Base-by-base conservation (phyloP, 2,797 vertebrate species). In the Aplochiton taeniatus region DNA sequence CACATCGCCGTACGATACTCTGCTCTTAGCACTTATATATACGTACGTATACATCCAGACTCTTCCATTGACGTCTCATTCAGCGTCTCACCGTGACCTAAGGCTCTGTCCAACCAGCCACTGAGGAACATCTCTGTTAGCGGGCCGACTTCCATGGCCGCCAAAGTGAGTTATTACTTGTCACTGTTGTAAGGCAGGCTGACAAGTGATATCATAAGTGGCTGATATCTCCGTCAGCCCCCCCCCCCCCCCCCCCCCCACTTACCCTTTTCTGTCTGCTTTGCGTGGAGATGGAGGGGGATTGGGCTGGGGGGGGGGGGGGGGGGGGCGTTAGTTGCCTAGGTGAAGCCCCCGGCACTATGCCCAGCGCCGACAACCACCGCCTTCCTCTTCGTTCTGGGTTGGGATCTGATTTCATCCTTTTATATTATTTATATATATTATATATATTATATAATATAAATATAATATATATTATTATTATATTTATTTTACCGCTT, bases 321-420 rank as follows among this genome's bases (percentile, higher is more conserved):
- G 53, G 31, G 53, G 31, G 53, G 31, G 53, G 31, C 16, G 31
- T 31, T 31, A 31, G 70, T 73, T 68, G 58, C 73, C 46, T 61
- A 61, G 61, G 61, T 52, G 41, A 76, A 61, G 53, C 57, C 56
- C 54, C 43, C 31, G 31, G 31, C 31, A 31, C 31, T 31, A 6
- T 31, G 31, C 31, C 31, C 31, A 31, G 31, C 31, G 31, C 31
- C 6, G 31, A 31, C 31, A 31, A 31, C 31, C 60, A 71, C 63
- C 68, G 44, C 31, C 11, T 6, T 31, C 31, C 6, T 31, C 31
- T 3, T 31, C 31, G 3, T 31, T 31, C 31, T 31, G 31, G 31
- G 31, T 6, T 31, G 31, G 58, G 49, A 68, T 75, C 74, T 58
- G 72, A 70, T 73, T 76, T 76, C 83, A 73, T 69, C 48, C 53